phyloP scores from a whole-genome alignment of 2,888 invertebrate genomes.

The Sturmia bella region DNA sequence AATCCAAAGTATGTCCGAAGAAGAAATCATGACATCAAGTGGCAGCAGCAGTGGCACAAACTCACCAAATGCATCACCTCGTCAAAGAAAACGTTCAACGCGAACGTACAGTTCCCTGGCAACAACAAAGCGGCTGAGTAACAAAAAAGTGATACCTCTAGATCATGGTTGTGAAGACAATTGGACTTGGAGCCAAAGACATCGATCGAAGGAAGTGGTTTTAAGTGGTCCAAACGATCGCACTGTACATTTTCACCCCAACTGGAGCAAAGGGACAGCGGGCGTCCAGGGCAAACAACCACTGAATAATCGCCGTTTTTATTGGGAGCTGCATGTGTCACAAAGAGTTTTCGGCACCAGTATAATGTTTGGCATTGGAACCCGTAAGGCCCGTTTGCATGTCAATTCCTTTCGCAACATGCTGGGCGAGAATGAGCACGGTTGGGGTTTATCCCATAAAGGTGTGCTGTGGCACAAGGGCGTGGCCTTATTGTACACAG shows the following conservation, averaged over 20 bases:
- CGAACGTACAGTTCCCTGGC: constrained; percentile 64
- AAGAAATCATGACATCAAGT: constrained; percentile 70
- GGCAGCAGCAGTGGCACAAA: constrained; percentile 51
- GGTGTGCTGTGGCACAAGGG: constrained; percentile 87
- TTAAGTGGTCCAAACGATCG: constrained; percentile 83
- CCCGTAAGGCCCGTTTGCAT: constrained; percentile 82
- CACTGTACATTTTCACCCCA: constrained; percentile 88
- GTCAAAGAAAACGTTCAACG: constrained; percentile 59
- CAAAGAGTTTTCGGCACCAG: constrained; percentile 87
- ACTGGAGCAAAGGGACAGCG: constrained; percentile 89
- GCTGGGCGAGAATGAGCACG: constrained; percentile 87
- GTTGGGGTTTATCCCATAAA: constrained; percentile 89
- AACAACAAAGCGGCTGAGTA: constrained; percentile 63
- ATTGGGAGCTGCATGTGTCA: constrained; percentile 86
- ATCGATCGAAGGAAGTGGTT: constrained; percentile 84
- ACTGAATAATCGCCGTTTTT: constrained; percentile 85
- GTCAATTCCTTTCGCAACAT: constrained; percentile 87
- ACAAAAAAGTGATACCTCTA: constrained; percentile 74
- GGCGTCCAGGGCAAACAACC: constrained; percentile 86
- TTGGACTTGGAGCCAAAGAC: constrained; percentile 87
- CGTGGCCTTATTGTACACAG: constrained; percentile 85
- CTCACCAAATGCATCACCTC: constrained; percentile 56
- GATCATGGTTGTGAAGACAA: constrained; percentile 84
- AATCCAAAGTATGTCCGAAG: not conserved
- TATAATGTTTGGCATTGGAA: constrained; percentile 88